Conservation (phyloP, 37 sponge, comb jelly and placozoan species). For the Ianthella basta region DNA sequence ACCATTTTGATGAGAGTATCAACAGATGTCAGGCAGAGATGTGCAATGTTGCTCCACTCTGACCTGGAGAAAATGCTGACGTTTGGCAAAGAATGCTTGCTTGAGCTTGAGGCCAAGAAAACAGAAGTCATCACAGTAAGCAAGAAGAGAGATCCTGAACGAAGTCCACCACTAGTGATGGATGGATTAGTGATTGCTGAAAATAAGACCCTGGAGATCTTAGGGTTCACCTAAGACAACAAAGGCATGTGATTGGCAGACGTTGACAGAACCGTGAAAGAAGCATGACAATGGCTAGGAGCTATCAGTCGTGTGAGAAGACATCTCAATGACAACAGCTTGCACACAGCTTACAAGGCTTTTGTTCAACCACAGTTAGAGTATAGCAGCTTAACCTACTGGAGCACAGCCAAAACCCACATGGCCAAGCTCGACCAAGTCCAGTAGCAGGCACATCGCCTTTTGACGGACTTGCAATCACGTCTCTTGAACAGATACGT, state of each 20-base stretch:
- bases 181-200: neutral
- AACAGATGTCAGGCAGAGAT: conserved; percentile 4
- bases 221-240: conserved; percentile 29
- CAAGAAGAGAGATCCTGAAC: neutral
- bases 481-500: conserved; percentile 10
- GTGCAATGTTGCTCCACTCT: conserved; percentile 9
- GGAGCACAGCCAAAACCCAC: conserved; percentile 7
- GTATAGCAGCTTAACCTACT: conserved; percentile 2
- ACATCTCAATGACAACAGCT: neutral
- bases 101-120: conserved; percentile 27
- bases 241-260: neutral
- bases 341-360: conserved; percentile 15
- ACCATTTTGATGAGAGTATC: conserved; percentile 27
- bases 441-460: conserved; percentile 26
- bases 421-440: conserved; percentile 6
- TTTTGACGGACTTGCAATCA: conserved; percentile 1
- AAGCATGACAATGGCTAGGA: conserved; percentile 10
- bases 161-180: neutral
- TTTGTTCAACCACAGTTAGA: conserved; percentile 7
- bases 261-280: neutral
- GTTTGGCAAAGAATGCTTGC: conserved; percentile 19
- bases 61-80: conserved; percentile 2
- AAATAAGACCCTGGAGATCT: neutral
- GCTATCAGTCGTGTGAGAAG: neutral
- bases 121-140: conserved; percentile 21